Percentiles rank a stretch among this genome's conserved stretches.
Evolutionary conservation across 2,797 vertebrate genomes (phyloP).

Genomic region (Tolypeutes matacus): DNA sequence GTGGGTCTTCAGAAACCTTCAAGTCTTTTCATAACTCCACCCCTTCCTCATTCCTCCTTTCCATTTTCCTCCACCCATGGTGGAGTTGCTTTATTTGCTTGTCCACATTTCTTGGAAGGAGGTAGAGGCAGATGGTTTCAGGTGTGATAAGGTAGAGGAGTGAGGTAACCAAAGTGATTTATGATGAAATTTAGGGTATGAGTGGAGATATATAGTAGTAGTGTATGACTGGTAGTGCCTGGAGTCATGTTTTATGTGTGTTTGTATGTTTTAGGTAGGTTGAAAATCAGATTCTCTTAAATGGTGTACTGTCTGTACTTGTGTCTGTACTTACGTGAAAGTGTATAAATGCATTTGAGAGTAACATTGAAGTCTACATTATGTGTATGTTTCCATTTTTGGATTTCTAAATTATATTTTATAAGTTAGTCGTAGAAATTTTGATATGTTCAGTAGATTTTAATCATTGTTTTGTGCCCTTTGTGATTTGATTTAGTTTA

Average conservation of each 20-base stretch:
- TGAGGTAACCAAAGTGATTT: background rate
- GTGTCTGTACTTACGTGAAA: slow-evolving; percentile 48
- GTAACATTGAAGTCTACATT: slow-evolving; percentile 34
- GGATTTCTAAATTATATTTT: slow-evolving; percentile 61
- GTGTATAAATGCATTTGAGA: slow-evolving; percentile 1
- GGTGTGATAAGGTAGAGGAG: background rate
- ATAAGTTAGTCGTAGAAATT: slow-evolving; percentile 58
- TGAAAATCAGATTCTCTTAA: background rate
- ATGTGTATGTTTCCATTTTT: background rate
- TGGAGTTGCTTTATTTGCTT: background rate
- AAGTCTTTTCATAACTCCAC: slow-evolving; percentile 1
- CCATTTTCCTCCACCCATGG: no score
- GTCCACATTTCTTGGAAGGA: background rate
- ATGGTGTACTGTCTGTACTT: slow-evolving; percentile 17
- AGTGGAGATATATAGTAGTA: background rate
- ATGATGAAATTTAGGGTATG: background rate
- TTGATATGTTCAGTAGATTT: slow-evolving; percentile 47
- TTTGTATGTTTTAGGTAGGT: background rate
- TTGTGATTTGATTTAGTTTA: slow-evolving; percentile 49
- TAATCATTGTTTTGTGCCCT: slow-evolving; percentile 50
- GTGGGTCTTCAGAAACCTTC: background rate
- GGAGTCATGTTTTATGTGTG: background rate
- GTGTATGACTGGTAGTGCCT: background rate
- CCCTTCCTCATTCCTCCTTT: no score
- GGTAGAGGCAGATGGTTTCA: slow-evolving; percentile 38